Base-by-base conservation (phyloP, 2,113 vertebrate species). In the Lepidothrix coronata region DNA sequence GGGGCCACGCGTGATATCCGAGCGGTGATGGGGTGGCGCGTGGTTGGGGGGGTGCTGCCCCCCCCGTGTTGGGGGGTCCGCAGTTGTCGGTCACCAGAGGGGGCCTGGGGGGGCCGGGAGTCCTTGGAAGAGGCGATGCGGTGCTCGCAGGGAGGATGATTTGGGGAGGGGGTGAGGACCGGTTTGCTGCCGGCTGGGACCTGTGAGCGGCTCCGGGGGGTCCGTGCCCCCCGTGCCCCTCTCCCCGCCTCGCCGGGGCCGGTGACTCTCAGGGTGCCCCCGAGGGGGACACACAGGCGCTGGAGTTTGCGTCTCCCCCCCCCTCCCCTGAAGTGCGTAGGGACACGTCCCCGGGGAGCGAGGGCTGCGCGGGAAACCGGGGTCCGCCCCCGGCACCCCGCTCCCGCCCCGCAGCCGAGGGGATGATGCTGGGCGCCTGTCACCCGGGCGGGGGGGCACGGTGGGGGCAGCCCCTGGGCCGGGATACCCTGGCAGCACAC, bases 351-450 rank as follows among this genome's bases (percentile, higher is more conserved):
- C 71, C 31, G 35, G 8, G 79, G 65, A 91, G 46, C 30, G 7
- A 37, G 66, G 20, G 39, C 35, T 91, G 90, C 43, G 90, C 83
- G 95, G 90, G 90, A 93, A 96, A 85, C 79, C 20, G 46, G 71
- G 79, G 81, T 76, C 63, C 54, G 68, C 68, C 63, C 54, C 54
- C 49, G 5, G 44, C 70, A 68, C 66, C 73, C 85, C 62, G 10
- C 37, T 71, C 72, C 80, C 67, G 43, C 24, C 61, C 62, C 52
- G 15, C 39, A 3, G 76, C 48, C 21, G 10, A 14, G 14, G 18
- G 33, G 44, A 27, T 9, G 33, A 66, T 54, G 68, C 46, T 37
- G 37, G 28, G 44, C 46, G 19, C 16, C 71, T 93, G 88, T 93
- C 85, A 78, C 59, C 46, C 24, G 8, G 15, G 12, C 15, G 15